Base-by-base conservation (phyloP, 2,113 vertebrate species). In the Perca flavescens region DNA sequence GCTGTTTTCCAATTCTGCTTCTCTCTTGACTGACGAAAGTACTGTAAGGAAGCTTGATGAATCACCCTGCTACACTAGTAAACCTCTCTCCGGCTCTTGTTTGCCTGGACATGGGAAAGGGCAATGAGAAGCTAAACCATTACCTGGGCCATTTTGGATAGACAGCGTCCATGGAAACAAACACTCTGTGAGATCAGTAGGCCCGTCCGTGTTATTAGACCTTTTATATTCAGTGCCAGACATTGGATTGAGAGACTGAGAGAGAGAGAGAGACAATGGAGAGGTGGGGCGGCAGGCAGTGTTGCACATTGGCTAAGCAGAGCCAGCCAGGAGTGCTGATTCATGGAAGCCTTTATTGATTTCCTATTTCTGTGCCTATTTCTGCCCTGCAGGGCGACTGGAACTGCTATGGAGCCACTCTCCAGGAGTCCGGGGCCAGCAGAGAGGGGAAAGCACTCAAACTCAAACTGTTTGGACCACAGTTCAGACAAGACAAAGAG, bases 291-390 rank as follows among this genome's bases (percentile, higher is more conserved):
- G 3, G 54, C 56, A 34, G 56, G 47, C 63, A 62, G 64, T 80
- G 84, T 86, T 88, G 73, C 85, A 88, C 82, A 62, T 7, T 67
- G 68, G 75, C 80, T 81, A 72, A 76, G 85, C 49, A 22, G 74
- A 79, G 80, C 72, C 61, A 52, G 73, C 77, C 70, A 80, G 83
- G 82, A 92, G 81, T 90, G 91, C 91, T 92, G 92, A 94, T 89
- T 94, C 93, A 94, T 90, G 86, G 87, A 85, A 83, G 85, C 21
- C 56, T 74, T 89, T 91, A 94, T 94, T 88, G 93, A 94, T 94
- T 94, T 91, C 91, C 90, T 87, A 91, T 92, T 83, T 69, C 64
- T 88, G 82, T 17, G 19, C 86, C 86, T 85, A 82, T 88, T 81
- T 79, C 79, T 77, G 74, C 82, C 66, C 88, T 79, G 87, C 68